Base-by-base conservation (phyloP, 2,797 vertebrate species). In the Champsocephalus esox region DNA sequence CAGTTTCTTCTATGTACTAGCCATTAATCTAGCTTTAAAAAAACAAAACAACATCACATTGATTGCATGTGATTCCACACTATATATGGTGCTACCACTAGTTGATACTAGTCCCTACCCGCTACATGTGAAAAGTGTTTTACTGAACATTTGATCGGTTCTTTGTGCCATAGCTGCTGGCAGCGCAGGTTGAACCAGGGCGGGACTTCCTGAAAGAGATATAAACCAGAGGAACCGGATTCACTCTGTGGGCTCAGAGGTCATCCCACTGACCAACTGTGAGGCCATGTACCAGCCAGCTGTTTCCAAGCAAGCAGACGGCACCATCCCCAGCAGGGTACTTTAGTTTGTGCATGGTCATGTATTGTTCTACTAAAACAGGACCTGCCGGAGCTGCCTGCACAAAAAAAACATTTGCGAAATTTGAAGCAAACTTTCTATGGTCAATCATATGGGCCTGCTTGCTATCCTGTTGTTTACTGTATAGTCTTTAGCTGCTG, bases 221-320 rank as follows among this genome's bases (percentile, higher is more conserved):
- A 58, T 82, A 72, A 64, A 91, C 77, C 89, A 83, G 92, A 90
- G 88, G 86, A 93, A 93, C 73, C 67, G 73, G 77, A 81, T 88
- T 84, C 88, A 67, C 32, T 91, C 93, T 92, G 96, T 94, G 77
- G 86, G 92, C 87, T 88, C 87, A 84, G 87, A 90, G 93, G 69
- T 89, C 57, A 83, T 96, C 87, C 93, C 96, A 75, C 88, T 96
- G 82, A 96, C 94, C 88, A 95, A 96, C 82, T 90, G 95, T 57
- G 93, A 97, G 96, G 96, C 96, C 24, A 94, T 94, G 92, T 97
- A 98, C 91, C 97, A 98, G 89, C 94, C 96, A 83, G 96, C 97
- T 79, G 94, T 95, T 80, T 95, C 96, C 69, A 93, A 92, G 84
- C 93, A 50, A 75, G 93, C 93, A 70, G 90, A 88, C 85, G 91